Evolutionary conservation across 2,888 invertebrate genomes (phyloP), one percentile per base, ranked within the genome.

Genomic region (Ectobius pallidus): DNA sequence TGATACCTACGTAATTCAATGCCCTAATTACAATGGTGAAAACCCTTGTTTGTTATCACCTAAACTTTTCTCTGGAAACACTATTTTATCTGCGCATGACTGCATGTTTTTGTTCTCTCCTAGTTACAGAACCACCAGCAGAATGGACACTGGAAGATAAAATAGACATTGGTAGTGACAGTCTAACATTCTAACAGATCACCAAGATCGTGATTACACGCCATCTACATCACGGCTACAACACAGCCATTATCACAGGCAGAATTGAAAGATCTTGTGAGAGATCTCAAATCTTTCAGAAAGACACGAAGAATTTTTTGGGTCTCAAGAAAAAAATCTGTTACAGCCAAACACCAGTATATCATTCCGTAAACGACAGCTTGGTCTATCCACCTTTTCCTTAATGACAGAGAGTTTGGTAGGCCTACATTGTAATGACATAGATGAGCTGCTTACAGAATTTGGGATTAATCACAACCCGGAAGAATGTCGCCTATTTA

Each of bases 391-490:
- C 49, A 49, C 20, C 16, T 49, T 49, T 49, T 49, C n/a, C 49
- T 49, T 20, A 49, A 49, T 18, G 49, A 49, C 49, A 49, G 49
- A 49, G 49, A 49, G n/a, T 49, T 49, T 49, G 49, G 49, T 49
- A n/a, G n/a, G n/a, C n/a, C n/a, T n/a, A 49, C 16, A 49, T 34
- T 34, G 34, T 34, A 34, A 34, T 34, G 34, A 34, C 34, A 34
- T 34, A 34, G 11, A 34, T 34, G 34, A 11, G 11, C 34, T 34
- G 34, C 34, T 34, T 34, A 34, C 34, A 34, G 11, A 34, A 34
- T 34, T 34, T 34, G 34, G 34, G 34, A 34, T 34, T 6, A 34
- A 7, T 34, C 34, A 34, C 34, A 34, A 34, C 11, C 34, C 34
- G 34, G 34, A 34, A 34, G 34, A 34, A 34, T 7, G 34, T 6